These are phyloP conservation scores for Zaprionus lineosus DNA, from an alignment of 2,888 invertebrate species.

Conservation along the genomic window DNA sequence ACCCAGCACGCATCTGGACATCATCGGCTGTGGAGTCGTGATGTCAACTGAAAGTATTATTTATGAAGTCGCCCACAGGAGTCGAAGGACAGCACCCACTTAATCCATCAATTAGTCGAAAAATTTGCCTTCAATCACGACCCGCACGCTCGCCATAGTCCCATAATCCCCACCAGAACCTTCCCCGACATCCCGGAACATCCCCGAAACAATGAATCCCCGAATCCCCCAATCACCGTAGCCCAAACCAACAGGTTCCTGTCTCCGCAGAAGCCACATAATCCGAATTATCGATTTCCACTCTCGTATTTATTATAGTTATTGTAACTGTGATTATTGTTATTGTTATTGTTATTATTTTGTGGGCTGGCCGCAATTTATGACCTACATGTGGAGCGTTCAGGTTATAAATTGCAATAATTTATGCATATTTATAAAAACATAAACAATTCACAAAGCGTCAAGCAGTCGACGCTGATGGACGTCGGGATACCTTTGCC, in stretches of 20 bases:
- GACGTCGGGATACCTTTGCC: no score
- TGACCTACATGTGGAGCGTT: constrained; percentile 63
- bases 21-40: no score
- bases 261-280: constrained; percentile 14
- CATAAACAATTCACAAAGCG: no score
- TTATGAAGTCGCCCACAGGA: no score
- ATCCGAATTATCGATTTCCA: constrained; percentile 44
- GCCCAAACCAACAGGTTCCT: background rate
- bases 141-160: constrained; percentile 30
- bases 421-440: constrained; percentile 43
- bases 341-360: constrained; percentile 16
- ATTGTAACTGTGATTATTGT: background rate
- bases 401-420: constrained; percentile 70
- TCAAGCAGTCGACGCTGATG: no score
- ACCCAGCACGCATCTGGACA: no score
- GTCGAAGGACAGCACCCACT: background rate
- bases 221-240: no score
- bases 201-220: no score
- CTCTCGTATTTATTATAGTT: constrained; percentile 7
- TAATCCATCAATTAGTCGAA: constrained; percentile 42
- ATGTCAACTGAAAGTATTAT: no score
- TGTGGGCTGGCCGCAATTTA: constrained; percentile 52
- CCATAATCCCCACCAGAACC: constrained; percentile 17
- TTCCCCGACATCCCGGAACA: no score
- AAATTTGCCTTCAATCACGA: constrained; percentile 28